These are phyloP conservation scores for Platalea minor DNA, from an alignment of 2,797 vertebrate species.

Conservation along the genomic window DNA sequence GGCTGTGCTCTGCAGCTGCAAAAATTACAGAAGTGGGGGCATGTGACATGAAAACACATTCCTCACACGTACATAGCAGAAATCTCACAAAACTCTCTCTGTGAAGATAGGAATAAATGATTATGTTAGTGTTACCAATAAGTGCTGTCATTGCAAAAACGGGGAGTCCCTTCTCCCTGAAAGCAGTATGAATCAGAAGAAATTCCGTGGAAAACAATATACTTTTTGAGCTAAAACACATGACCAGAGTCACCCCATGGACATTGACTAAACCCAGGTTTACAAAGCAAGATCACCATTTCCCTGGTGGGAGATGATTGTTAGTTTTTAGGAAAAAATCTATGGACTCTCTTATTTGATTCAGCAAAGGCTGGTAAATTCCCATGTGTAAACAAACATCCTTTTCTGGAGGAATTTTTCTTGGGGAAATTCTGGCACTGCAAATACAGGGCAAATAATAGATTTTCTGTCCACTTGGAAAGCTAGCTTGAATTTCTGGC, in stretches of 20 bases:
- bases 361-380: background rate
- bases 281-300: slow-evolving; percentile 1
- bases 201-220: background rate
- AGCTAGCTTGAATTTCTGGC: slow-evolving; percentile 16
- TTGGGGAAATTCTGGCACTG: slow-evolving; percentile 19
- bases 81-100: background rate
- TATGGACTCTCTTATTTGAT: background rate
- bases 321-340: background rate
- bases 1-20: background rate
- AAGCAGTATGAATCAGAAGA: slow-evolving; percentile 9
- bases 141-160: background rate
- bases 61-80: background rate
- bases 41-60: background rate
- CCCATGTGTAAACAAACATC: background rate
- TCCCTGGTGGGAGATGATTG: background rate
- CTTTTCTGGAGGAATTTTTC: slow-evolving; percentile 1
- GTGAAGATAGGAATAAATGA: background rate
- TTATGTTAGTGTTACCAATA: background rate
- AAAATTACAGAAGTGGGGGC: background rate
- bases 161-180: background rate
- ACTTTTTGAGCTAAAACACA: background rate
- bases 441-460: background rate
- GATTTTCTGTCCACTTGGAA: background rate
- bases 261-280: background rate
- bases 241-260: background rate